A percentile compares a stretch with the other conserved stretches of the same genome.
These are phyloP conservation scores for Zapornia atra DNA, from an alignment of 2,113 vertebrate species.

Conservation along the genomic window DNA sequence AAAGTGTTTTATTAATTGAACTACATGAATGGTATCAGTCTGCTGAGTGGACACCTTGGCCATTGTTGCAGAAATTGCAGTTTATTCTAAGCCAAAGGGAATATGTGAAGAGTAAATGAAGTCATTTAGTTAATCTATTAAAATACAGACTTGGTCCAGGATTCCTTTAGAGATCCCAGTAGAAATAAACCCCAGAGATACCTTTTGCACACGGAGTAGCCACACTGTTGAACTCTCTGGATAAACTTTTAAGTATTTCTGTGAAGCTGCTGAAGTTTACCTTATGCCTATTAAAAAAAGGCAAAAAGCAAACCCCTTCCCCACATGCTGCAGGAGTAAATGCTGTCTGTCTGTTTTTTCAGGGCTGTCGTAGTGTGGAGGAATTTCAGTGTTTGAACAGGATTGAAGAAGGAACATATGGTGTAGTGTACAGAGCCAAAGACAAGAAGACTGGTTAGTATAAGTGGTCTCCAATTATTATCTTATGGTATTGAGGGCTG, in stretches of 20 bases:
- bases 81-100: neutral
- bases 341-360: neutral
- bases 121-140: neutral
- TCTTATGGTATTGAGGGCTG: neutral
- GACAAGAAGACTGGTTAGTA: conserved; percentile 94
- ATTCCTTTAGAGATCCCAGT: neutral
- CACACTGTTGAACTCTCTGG: neutral
- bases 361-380: conserved; percentile 97
- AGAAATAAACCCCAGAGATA: neutral
- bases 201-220: neutral
- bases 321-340: neutral
- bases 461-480: neutral
- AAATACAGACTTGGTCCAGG: neutral
- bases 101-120: neutral
- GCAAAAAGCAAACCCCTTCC: neutral
- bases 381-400: conserved; percentile 98
- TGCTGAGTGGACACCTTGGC: neutral
- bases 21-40: neutral
- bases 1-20: neutral
- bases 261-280: neutral
- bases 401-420: conserved; percentile 96
- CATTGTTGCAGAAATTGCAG: neutral
- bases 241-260: neutral
- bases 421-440: conserved; percentile 97
- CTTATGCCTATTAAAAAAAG: rapidly evolving